Evolutionary conservation across 2,113 vertebrate genomes (phyloP), one percentile per base, ranked within the genome.

Genomic region (Cephalopholis sonnerati): DNA sequence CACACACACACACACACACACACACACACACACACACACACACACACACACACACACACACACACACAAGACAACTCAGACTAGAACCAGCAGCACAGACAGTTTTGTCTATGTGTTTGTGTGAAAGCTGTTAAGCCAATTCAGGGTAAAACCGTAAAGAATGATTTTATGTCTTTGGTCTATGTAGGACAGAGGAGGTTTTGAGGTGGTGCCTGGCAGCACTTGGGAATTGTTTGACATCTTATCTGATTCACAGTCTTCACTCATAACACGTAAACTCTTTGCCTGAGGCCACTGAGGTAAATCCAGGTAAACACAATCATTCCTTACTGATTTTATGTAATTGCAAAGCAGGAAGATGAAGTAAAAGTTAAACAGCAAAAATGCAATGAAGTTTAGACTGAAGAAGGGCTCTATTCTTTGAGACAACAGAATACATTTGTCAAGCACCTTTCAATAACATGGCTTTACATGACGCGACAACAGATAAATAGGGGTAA

Each of bases 41-140:
- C 65, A 80, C 73, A 84, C 48, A 63, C 1, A 65, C 50, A 67
- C 55, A 54, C 27, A 70, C 41, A 20, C 27, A 13, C 22, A 48
- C 1, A 27, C 24, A 44, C 48, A 50, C 18, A 3, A 44, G 16
- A 64, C 57, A 22, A 44, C 24, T 29, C 7, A 44, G 46, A 44
- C 5, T 36, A 32, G 46, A 15, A 70, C 13, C 12, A 44, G 16
- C 32, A 50, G 27, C 59, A 58, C 53, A 48, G 74, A 54, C n/a
- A 53, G 25, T 3, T 68, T 68, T n/a, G 48, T 20, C 44, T n/a
- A 12, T 24, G 24, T 46, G 24, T 63, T 75, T 54, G 24, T 20
- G 50, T 12, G 4, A 51, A 0, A 51, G 27, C 58, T 50, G 44
- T 17, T 50, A 8, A 41, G 39, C 5, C n/a, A 22, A 16, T 44